These are phyloP conservation scores for Nipponacmea schrenckii DNA, from an alignment of 2,888 invertebrate species.

Conservation along the genomic window DNA sequence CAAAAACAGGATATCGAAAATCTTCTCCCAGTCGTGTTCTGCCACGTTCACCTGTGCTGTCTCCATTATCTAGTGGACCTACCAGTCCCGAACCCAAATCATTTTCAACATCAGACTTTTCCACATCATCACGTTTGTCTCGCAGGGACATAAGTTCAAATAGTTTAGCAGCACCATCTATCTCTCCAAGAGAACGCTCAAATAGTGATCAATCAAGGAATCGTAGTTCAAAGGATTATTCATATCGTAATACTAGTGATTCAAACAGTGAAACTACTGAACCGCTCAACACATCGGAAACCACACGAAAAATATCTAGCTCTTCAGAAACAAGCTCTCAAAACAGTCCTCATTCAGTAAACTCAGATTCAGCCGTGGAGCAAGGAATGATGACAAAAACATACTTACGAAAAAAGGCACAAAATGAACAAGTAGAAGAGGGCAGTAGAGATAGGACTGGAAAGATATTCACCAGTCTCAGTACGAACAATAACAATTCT, in stretches of 20 bases:
- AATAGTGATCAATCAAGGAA: background rate
- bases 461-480: background rate
- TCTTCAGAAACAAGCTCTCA: background rate
- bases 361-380: background rate
- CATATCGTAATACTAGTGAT: background rate
- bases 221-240: background rate
- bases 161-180: background rate
- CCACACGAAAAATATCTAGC: background rate
- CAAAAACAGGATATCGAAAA: conserved; percentile 30
- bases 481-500: background rate
- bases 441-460: background rate
- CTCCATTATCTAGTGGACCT: conserved; percentile 43
- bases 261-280: background rate
- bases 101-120: conserved; percentile 29
- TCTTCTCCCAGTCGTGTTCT: conserved; percentile 38
- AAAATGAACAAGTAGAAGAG: background rate
- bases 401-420: background rate
- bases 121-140: background rate
- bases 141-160: background rate
- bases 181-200: conserved; percentile 3
- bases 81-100: conserved; percentile 34
- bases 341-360: background rate
- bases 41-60: conserved; percentile 43
- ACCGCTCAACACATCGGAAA: background rate
- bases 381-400: background rate